Base-by-base conservation (phyloP, 2,113 vertebrate genomes). In the Sardina pilchardus region DNA sequence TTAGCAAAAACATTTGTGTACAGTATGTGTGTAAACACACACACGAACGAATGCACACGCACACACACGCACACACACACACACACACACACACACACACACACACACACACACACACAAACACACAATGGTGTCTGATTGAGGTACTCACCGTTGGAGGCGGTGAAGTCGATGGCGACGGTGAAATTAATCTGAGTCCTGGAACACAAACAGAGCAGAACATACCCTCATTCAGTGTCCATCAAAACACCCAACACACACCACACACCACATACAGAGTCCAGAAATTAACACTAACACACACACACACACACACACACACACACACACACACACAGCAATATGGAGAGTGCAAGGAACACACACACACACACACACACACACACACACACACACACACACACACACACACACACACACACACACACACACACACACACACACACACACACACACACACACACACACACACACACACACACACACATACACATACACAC, bases 121-220 rank as follows among this genome's bases (percentile, higher is more conserved):
- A 63, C 24, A n/a, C 56, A 63, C 56, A 6, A 63, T 63, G 56
- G 6, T 63, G 56, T 63, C 24, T 63, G 56, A 12, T 8, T 34
- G n/a, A n/a, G 59, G 26, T 47, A 94, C 97, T 98, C 92, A 99
- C 98, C 98, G 82, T 99, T 99, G 83, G 98, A 99, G 88, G 98
- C 98, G 87, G 98, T 99, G 94, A 99, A 99, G 94, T 99, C 98
- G 93, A 99, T 99, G 89, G 98, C 98, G 81, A 99, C 98, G 9
- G 98, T 99, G 94, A 99, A 99, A 96, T 99, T 99, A 92, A 99
- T 99, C 94, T 99, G 98, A 0, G 98, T 99, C 92, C 98, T 99
- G 92, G 34, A 93, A 93, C 92, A 95, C 86, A 94, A 95, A 92
- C 36, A 95, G 90, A 17, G 89, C 34, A 90, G 34, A 89, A 67